phyloP scores from a whole-genome alignment of 2,797 vertebrate genomes.

The Manis javanica region DNA sequence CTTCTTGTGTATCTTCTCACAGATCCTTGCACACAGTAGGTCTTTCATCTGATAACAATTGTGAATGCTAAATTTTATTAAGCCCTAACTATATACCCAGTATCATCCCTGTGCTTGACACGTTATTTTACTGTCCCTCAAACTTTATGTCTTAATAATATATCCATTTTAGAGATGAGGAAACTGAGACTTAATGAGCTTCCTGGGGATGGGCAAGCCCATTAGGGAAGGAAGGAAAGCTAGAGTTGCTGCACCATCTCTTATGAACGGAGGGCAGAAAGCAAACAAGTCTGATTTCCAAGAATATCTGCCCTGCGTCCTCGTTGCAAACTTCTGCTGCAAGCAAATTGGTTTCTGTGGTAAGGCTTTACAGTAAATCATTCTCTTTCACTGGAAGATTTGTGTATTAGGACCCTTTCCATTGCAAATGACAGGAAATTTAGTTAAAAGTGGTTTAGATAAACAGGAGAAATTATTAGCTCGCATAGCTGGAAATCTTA shows the following conservation, averaged over 20 bases:
- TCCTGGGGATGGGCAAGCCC: neutral
- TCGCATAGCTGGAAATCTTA: conserved; percentile 33
- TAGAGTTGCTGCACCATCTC: neutral
- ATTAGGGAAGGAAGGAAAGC: neutral
- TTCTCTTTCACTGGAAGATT: conserved; percentile 55
- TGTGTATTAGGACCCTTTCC: neutral
- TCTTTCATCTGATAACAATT: neutral
- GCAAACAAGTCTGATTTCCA: neutral
- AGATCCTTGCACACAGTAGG: neutral
- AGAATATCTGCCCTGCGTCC: neutral
- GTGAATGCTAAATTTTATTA: neutral
- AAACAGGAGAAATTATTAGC: neutral
- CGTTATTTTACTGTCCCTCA: neutral
- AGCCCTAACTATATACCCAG: neutral
- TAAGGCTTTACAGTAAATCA: conserved; percentile 49
- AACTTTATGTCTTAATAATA: neutral
- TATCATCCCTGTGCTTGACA: neutral
- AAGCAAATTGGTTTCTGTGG: conserved; percentile 52
- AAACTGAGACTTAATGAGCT: neutral
- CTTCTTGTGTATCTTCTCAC: neutral
- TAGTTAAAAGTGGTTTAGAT: conserved; percentile 34
- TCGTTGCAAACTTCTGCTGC: neutral
- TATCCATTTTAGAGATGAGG: neutral
- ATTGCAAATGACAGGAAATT: conserved; percentile 51
- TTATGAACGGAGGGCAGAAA: neutral